These are phyloP conservation scores for Hippocampus mohnikei DNA, from an alignment of 2,113 vertebrate genomes.

Conservation along the genomic window DNA sequence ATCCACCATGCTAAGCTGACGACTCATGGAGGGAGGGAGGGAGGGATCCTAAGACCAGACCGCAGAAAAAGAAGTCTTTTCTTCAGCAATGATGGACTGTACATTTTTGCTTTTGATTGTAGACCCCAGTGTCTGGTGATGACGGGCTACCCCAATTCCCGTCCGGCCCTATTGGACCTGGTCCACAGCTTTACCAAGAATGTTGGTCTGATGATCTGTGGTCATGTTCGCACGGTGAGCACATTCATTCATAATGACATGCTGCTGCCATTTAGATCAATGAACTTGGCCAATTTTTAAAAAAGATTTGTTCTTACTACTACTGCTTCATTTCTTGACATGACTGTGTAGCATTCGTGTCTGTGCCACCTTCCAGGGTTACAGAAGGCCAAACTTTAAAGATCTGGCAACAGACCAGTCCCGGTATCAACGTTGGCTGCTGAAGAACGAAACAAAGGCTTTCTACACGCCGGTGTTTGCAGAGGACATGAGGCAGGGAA, in stretches of 20 bases:
- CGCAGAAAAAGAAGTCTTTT: neutral
- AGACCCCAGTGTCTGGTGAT: constrained; percentile 98
- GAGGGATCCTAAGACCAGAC: too few species aligned
- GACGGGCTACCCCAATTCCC: constrained; percentile 91
- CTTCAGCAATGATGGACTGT: neutral
- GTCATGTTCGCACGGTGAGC: constrained; percentile 89
- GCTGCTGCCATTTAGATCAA: neutral
- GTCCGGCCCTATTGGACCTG: constrained; percentile 90
- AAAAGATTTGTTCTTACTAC: too few species aligned
- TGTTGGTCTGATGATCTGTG: constrained; percentile 94
- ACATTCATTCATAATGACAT: neutral
- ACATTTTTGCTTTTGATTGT: neutral
- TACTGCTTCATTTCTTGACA: too few species aligned
- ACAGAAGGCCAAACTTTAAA: constrained; percentile 89
- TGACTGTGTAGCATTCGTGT: neutral
- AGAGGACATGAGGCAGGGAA: constrained; percentile 90
- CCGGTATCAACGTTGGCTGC: constrained; percentile 90
- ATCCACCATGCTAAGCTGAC: too few species aligned
- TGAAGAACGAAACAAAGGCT: constrained; percentile 90
- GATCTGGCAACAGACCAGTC: constrained; percentile 84
- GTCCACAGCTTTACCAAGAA: constrained; percentile 97
- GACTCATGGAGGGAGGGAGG: too few species aligned
- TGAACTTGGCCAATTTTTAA: neutral
- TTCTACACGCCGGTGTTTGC: constrained; percentile 93
- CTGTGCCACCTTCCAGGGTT: constrained; percentile 71